A percentile compares a stretch with the other conserved stretches of the same genome.
These are phyloP conservation scores for Lates calcarifer DNA, from an alignment of 2,113 vertebrate species.

Conservation along the genomic window DNA sequence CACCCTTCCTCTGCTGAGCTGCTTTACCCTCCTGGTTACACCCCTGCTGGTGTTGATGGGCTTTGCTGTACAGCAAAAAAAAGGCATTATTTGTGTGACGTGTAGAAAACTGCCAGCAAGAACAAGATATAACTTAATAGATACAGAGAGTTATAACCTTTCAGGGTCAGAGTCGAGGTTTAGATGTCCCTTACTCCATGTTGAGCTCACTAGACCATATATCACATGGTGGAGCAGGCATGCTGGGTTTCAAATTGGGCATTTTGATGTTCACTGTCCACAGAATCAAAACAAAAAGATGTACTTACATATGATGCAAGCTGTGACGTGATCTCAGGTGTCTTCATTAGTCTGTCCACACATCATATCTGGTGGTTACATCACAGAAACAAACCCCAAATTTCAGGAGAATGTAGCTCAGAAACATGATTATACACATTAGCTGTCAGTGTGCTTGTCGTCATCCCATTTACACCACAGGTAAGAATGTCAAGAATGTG, in stretches of 20 bases:
- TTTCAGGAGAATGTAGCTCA: slow-evolving; percentile 24
- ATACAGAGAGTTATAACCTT: neutral
- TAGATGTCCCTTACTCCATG: neutral
- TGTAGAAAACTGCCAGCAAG: slow-evolving; percentile 1
- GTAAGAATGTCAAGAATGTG: slow-evolving; percentile 72
- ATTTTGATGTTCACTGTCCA: neutral
- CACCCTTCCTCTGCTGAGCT: neutral
- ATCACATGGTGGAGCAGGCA: slow-evolving; percentile 11
- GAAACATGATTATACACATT: slow-evolving; percentile 61
- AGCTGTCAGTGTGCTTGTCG: slow-evolving; percentile 48
- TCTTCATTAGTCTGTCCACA: slow-evolving; percentile 15
- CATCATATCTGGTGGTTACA: slow-evolving; percentile 33
- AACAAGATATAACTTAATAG: neutral
- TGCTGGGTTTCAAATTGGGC: neutral
- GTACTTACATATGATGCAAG: slow-evolving; percentile 26
- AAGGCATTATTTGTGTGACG: neutral
- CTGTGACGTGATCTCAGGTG: neutral
- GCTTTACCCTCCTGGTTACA: neutral
- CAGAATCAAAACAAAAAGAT: slow-evolving; percentile 25
- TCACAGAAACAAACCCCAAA: slow-evolving; percentile 46
- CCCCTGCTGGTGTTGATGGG: neutral
- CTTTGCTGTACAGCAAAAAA: neutral
- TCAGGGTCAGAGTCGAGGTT: slow-evolving; percentile 8
- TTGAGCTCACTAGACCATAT: neutral
- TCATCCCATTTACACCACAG: slow-evolving; percentile 38